phyloP scores from a whole-genome alignment of 2,113 vertebrate genomes.

The Psilopsiagon aurifrons region DNA sequence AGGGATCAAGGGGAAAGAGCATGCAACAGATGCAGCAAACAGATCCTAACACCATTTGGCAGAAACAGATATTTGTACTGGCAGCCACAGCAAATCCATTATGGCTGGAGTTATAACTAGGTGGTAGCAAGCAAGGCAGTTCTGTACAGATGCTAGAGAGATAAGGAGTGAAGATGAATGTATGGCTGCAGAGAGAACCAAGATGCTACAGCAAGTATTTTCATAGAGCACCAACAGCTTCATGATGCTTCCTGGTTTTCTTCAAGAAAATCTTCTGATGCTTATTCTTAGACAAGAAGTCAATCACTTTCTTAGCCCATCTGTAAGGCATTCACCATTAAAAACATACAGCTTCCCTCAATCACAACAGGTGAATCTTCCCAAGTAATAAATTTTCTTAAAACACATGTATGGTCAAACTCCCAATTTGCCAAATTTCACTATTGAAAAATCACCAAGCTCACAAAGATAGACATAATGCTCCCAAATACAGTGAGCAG shows the following conservation, averaged over 20 bases:
- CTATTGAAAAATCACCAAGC: background rate
- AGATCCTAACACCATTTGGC: constrained; percentile 22
- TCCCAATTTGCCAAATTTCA: background rate
- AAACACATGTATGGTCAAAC: background rate
- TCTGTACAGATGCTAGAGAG: background rate
- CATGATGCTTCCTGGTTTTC: background rate
- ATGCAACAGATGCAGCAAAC: background rate
- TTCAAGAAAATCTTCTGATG: background rate
- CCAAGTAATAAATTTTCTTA: background rate
- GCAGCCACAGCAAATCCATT: constrained; percentile 20
- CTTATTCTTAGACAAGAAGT: background rate
- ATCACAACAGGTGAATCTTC: accelerated
- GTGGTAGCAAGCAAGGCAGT: background rate
- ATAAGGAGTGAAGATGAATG: background rate
- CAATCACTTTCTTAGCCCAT: background rate
- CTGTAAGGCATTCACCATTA: background rate
- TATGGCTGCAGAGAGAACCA: background rate
- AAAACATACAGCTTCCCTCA: background rate
- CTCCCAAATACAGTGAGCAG: background rate
- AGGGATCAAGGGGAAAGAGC: background rate
- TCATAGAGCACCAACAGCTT: background rate
- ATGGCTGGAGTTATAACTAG: background rate
- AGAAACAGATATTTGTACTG: constrained; percentile 5
- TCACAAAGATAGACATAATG: background rate
- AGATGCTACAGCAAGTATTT: background rate